These are phyloP conservation scores for Phenganax subtilis DNA, from an alignment of 92 coral and sea anemone genomes.

Conservation along the genomic window DNA sequence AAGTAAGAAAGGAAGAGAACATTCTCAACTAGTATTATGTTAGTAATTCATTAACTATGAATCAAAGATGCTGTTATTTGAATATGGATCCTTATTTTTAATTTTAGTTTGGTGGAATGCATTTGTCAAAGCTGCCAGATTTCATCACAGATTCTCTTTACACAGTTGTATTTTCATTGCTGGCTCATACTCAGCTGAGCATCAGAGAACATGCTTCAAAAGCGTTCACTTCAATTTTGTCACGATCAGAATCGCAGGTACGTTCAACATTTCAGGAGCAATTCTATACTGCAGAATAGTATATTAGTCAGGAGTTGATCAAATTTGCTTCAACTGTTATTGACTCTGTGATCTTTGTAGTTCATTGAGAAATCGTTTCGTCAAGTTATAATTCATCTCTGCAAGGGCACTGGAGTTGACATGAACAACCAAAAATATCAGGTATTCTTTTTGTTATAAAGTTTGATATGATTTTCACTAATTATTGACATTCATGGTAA, in stretches of 20 bases:
- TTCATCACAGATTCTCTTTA: constrained; percentile 81
- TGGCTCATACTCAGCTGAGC: constrained; percentile 89
- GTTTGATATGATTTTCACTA: constrained; percentile 12
- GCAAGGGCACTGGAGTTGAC: constrained; percentile 66
- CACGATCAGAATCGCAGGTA: constrained; percentile 97
- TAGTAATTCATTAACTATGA: too few relatives aligned
- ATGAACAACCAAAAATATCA: constrained; percentile 21
- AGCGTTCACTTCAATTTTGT: constrained; percentile 90
- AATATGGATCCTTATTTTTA: background rate
- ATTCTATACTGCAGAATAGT: background rate
- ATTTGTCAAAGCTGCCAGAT: constrained; percentile 67
- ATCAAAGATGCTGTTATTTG: too few relatives aligned
- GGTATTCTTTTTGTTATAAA: background rate
- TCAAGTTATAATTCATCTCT: constrained; percentile 78
- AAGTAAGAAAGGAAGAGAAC: constrained; percentile 51
- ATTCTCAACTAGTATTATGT: background rate
- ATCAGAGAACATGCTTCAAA: constrained; percentile 95
- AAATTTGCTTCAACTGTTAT: background rate
- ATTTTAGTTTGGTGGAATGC: constrained; percentile 76
- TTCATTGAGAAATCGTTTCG: constrained; percentile 84
- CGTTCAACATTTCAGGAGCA: too few relatives aligned
- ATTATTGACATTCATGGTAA: background rate
- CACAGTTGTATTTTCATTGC: constrained; percentile 79
- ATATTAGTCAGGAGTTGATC: background rate
- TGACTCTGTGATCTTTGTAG: constrained; percentile 34